Conservation (phyloP, 2,113 vertebrate genomes). For the Clarias batrachus region DNA sequence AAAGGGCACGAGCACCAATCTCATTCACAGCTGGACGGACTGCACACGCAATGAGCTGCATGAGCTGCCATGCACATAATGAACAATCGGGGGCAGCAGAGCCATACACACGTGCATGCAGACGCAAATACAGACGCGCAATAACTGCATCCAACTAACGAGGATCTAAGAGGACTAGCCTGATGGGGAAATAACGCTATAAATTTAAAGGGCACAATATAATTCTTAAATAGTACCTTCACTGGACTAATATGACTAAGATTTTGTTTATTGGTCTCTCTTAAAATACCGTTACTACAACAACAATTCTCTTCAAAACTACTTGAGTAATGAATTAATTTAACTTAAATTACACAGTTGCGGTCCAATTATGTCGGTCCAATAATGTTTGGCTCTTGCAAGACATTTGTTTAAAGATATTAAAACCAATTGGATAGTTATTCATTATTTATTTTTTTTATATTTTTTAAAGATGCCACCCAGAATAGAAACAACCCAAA, state of each 20-base stretch:
- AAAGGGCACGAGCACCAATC: slow-evolving; percentile 47
- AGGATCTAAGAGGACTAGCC: background rate
- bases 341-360: background rate
- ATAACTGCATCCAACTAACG: background rate
- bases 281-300: background rate
- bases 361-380: too few relatives aligned
- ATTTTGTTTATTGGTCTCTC: background rate
- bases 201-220: background rate
- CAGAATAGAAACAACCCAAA: background rate
- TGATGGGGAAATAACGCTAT: background rate
- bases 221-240: background rate
- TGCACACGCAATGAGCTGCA: background rate
- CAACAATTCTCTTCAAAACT: background rate
- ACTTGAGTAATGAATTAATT: background rate
- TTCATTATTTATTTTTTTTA: too few relatives aligned
- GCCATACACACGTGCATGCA: slow-evolving; percentile 35
- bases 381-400: background rate
- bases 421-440: background rate
- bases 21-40: slow-evolving; percentile 31
- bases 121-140: background rate
- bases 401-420: background rate
- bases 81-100: slow-evolving; percentile 67
- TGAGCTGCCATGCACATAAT: slow-evolving; percentile 35
- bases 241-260: background rate
- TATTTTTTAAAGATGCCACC: background rate